phyloP scores from a whole-genome alignment of 2,797 vertebrate genomes.

The Threskiornis aethiopicus region DNA sequence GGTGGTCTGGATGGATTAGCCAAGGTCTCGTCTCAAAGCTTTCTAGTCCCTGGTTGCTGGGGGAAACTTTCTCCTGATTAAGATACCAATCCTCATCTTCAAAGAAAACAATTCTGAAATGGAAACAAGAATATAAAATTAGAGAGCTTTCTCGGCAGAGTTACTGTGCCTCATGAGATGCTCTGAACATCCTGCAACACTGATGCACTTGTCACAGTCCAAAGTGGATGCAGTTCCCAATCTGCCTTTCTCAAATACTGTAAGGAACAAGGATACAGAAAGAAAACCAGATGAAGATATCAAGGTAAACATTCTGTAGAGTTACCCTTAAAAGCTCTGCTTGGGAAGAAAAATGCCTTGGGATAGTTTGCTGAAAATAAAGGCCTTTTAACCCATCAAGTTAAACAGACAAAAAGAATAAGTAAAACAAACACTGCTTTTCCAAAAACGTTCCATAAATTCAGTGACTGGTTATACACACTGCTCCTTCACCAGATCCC shows the following conservation, averaged over 20 bases:
- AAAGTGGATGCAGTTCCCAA: background rate
- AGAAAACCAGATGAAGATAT: background rate
- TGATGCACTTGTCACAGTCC: background rate
- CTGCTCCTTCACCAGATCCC: background rate
- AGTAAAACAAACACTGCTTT: conserved; percentile 5
- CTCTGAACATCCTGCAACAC: background rate
- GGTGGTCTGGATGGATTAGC: background rate
- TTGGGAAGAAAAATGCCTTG: background rate
- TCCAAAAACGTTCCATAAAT: background rate
- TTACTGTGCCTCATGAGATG: background rate
- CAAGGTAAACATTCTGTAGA: background rate
- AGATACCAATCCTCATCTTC: background rate
- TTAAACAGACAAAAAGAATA: conserved; percentile 25
- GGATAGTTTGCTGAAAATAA: background rate
- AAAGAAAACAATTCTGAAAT: background rate
- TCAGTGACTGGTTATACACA: background rate
- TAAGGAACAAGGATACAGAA: background rate
- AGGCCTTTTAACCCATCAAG: background rate
- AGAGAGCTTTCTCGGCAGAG: background rate
- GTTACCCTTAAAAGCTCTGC: background rate
- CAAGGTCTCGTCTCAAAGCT: fast-evolving
- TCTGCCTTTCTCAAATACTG: background rate
- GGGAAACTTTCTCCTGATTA: background rate
- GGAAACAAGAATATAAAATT: background rate
- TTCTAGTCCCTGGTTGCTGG: background rate